Conservation (phyloP, 2,888 invertebrate genomes). For the Arrhopalites spinosus region DNA sequence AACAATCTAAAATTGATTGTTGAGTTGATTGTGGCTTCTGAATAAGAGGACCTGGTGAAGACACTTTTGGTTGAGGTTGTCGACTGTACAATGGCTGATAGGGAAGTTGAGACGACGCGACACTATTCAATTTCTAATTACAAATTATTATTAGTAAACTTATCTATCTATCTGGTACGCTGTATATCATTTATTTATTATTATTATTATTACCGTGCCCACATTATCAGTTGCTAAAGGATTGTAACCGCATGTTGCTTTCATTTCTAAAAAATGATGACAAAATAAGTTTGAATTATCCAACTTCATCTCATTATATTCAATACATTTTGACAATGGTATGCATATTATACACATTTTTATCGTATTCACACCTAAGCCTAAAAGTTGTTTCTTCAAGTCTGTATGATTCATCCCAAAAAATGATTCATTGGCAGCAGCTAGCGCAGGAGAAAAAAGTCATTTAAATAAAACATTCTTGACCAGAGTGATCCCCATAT, state of each 20-base stretch:
- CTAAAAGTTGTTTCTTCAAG: slow-evolving; percentile 57
- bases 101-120: not conserved
- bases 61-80: not conserved
- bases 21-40: not conserved
- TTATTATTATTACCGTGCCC: not conserved
- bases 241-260: slow-evolving; percentile 19
- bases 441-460: slow-evolving; percentile 56
- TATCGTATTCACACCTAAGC: too few relatives aligned
- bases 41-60: not conserved
- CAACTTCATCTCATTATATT: too few relatives aligned
- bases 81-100: not conserved
- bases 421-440: slow-evolving; percentile 71
- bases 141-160: slow-evolving; percentile 1
- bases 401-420: slow-evolving; percentile 73
- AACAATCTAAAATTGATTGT: not conserved
- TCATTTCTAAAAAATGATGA: slow-evolving; percentile 38
- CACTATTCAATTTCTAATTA: not conserved
- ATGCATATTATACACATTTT: too few relatives aligned
- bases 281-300: too few relatives aligned
- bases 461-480: not conserved
- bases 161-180: not conserved
- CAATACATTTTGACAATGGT: too few relatives aligned
- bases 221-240: slow-evolving; percentile 14
- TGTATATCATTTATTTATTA: too few relatives aligned
- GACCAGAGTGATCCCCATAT: not conserved